Percentiles rank a stretch among this genome's conserved stretches.
These are phyloP conservation scores for Periphyllus acericola DNA, from an alignment of 2,888 invertebrate species.

Conservation along the genomic window DNA sequence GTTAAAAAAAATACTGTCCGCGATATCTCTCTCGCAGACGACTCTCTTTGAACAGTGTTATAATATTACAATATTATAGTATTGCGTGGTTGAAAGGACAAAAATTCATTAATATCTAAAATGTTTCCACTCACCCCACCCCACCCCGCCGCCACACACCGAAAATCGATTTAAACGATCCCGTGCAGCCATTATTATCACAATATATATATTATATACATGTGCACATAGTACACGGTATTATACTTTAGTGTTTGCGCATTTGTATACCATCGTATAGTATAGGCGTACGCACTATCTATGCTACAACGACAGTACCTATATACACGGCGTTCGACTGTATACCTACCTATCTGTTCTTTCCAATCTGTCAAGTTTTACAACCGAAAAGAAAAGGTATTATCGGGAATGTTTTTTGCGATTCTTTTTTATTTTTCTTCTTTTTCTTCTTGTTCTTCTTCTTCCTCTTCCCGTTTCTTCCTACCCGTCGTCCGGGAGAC, in stretches of 20 bases:
- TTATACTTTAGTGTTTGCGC: background rate
- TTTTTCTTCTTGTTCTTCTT: background rate
- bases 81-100: background rate
- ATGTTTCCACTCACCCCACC: too few relatives aligned
- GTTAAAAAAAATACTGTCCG: background rate
- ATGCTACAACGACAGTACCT: too few relatives aligned
- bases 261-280: too few relatives aligned
- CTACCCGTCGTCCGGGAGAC: background rate
- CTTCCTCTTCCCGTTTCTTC: background rate
- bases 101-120: background rate
- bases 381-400: background rate
- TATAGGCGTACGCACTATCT: too few relatives aligned
- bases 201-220: background rate
- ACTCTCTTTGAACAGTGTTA: background rate
- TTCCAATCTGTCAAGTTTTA: slow-evolving; percentile 31
- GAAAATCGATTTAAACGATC: background rate
- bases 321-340: background rate
- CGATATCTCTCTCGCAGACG: background rate
- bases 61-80: background rate
- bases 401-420: slow-evolving; percentile 18
- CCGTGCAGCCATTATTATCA: background rate
- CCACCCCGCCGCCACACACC: too few relatives aligned
- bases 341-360: background rate
- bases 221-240: background rate
- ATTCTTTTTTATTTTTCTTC: background rate